Conservation (phyloP, 2,113 vertebrate genomes). For the Grantiella picta region DNA sequence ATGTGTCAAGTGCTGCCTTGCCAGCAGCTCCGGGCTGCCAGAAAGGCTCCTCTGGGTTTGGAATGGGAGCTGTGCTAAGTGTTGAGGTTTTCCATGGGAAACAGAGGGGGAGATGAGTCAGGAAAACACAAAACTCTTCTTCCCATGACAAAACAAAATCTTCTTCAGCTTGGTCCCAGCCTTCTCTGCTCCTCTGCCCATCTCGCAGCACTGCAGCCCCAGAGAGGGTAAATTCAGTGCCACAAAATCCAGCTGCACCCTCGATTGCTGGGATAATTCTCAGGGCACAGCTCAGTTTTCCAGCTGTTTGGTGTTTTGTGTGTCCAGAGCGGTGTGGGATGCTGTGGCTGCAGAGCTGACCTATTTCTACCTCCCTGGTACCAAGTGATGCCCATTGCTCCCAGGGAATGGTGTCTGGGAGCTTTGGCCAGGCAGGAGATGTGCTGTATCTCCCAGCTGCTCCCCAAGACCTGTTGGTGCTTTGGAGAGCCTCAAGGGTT, state of each 20-base stretch:
- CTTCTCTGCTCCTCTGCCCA: not conserved
- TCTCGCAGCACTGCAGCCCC: not conserved
- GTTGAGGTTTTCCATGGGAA: slow-evolving; percentile 16
- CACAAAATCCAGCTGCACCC: not conserved
- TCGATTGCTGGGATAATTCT: not conserved
- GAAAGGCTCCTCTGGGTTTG: not conserved
- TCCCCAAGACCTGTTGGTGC: not conserved
- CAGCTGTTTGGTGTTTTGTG: not conserved
- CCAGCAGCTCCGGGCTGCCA: slow-evolving; percentile 5
- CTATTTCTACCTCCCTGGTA: not conserved
- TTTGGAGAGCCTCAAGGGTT: not conserved
- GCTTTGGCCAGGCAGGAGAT: not conserved
- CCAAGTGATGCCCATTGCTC: not conserved
- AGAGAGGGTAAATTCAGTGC: not conserved
- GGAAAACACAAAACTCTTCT: slow-evolving; percentile 28
- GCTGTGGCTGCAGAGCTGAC: not conserved
- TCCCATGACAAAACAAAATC: not conserved
- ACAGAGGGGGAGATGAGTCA: slow-evolving; percentile 22
- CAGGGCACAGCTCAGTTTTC: not conserved
- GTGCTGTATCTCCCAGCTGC: not conserved
- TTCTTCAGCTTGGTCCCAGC: not conserved
- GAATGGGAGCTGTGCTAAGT: not conserved
- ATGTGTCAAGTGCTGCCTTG: not conserved
- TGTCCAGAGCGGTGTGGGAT: not conserved
- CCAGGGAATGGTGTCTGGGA: rapidly evolving